Evolutionary conservation across 2,113 vertebrate species (phyloP).

Genomic region (Siniperca chuatsi): DNA sequence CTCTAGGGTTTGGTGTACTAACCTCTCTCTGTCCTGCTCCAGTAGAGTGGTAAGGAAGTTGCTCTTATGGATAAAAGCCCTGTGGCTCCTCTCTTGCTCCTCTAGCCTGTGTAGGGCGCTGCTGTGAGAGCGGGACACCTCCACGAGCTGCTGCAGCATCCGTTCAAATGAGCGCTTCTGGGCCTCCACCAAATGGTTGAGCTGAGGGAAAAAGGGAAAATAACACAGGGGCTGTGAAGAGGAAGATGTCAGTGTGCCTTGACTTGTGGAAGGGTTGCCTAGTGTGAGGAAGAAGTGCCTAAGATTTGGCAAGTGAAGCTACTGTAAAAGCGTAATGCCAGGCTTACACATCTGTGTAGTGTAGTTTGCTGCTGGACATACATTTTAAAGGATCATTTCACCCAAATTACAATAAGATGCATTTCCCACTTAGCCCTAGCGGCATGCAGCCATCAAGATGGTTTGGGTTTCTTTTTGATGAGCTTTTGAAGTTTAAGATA

Average conservation of each 20-base stretch:
- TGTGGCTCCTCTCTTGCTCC: constrained; percentile 88
- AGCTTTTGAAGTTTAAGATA: not conserved
- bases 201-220: constrained; percentile 69
- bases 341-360: too few species aligned
- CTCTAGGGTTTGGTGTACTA: constrained; percentile 58
- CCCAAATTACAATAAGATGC: not conserved
- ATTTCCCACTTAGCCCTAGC: not conserved
- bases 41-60: constrained; percentile 87
- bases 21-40: constrained; percentile 92
- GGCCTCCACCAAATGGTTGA: constrained; percentile 87
- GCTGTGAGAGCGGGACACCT: constrained; percentile 86
- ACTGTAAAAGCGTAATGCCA: not conserved
- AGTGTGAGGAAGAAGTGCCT: not conserved
- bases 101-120: constrained; percentile 85
- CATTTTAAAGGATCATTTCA: not conserved
- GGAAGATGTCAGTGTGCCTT: not conserved
- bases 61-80: constrained; percentile 86
- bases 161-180: constrained; percentile 85
- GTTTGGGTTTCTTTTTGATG: not conserved
- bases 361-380: not conserved
- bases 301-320: not conserved
- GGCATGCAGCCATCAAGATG: not conserved
- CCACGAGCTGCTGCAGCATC: constrained; percentile 88
- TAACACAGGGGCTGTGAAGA: not conserved
- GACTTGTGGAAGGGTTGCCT: not conserved